phyloP scores from a whole-genome alignment of 2,888 invertebrate genomes.

The Scrobipalpa atriplicella region DNA sequence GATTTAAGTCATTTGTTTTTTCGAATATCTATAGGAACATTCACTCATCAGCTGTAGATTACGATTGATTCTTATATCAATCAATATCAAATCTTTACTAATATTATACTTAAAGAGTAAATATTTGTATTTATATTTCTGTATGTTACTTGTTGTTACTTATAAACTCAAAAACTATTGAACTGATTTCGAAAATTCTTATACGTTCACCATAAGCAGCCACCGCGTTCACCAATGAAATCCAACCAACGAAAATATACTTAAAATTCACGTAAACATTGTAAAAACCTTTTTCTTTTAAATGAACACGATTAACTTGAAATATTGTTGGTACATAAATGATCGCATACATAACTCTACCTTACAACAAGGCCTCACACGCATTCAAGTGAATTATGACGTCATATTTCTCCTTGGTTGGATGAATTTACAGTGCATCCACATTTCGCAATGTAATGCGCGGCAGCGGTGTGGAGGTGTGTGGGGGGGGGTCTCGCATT shows the following conservation, averaged over 20 bases:
- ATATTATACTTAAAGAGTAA: too few relatives aligned
- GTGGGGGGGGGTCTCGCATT: neutral
- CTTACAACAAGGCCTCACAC: constrained; percentile 10
- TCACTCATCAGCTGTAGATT: too few relatives aligned
- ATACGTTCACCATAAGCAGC: too few relatives aligned
- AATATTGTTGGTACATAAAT: neutral
- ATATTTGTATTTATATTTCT: too few relatives aligned
- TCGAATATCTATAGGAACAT: too few relatives aligned
- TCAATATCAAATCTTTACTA: too few relatives aligned
- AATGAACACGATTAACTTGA: neutral
- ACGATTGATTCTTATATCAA: too few relatives aligned
- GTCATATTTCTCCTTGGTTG: constrained; percentile 7
- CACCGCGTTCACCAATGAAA: too few relatives aligned
- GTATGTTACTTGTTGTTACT: too few relatives aligned
- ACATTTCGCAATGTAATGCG: constrained; percentile 9
- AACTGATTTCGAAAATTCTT: too few relatives aligned
- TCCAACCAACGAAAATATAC: neutral
- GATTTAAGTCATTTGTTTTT: too few relatives aligned
- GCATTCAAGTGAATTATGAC: constrained; percentile 4
- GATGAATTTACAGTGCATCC: constrained; percentile 11
- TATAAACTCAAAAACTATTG: too few relatives aligned
- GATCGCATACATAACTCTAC: neutral
- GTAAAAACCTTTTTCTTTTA: neutral
- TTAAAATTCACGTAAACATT: neutral
- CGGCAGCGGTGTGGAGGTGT: neutral